phyloP scores from a whole-genome alignment of 2,113 vertebrate species.

The Peromyscus leucopus region DNA sequence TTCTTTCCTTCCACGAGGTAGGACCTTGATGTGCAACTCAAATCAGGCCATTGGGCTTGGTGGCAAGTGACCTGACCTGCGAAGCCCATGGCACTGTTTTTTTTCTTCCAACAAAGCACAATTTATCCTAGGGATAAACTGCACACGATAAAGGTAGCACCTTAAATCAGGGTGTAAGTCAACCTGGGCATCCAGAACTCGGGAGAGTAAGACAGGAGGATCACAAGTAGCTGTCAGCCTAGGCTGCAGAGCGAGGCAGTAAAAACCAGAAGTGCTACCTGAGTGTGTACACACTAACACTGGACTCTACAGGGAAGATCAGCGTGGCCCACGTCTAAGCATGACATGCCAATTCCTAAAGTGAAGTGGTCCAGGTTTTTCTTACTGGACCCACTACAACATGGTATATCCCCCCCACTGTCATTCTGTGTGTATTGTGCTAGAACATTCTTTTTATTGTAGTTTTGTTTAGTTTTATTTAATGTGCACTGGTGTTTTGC shows the following conservation, averaged over 20 bases:
- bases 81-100: background rate
- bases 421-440: too few relatives aligned
- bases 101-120: conserved; percentile 17
- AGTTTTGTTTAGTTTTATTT: too few relatives aligned
- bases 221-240: background rate
- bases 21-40: background rate
- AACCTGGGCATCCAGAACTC: background rate
- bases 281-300: background rate
- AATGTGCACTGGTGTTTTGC: too few relatives aligned
- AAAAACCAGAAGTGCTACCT: background rate
- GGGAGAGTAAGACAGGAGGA: background rate
- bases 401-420: too few relatives aligned
- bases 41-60: background rate
- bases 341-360: background rate
- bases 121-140: background rate
- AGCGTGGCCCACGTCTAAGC: background rate
- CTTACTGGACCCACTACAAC: background rate
- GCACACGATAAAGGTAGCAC: background rate
- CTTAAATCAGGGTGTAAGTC: background rate
- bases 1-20: background rate
- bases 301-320: background rate
- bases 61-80: background rate
- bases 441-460: too few relatives aligned
- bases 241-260: background rate
- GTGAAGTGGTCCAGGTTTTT: background rate